Evolutionary conservation across 2,113 vertebrate genomes (phyloP), one percentile per base, ranked within the genome.

Genomic region (Bungarus multicinctus): DNA sequence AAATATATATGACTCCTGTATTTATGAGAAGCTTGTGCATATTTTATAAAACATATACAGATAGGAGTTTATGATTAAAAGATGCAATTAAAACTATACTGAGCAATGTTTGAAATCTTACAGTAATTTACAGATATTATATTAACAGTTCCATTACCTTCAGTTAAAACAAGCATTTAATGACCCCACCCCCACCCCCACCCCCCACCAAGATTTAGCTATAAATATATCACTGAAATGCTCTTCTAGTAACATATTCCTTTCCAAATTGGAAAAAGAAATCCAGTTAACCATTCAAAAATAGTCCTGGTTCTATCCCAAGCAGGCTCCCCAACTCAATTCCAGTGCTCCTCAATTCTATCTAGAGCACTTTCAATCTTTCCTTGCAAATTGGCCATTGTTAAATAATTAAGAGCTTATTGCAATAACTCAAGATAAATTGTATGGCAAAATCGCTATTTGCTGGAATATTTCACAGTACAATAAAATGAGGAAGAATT

Each of bases 141-240:
- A 89, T 85, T 18, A 69, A 95, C 88, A 96, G 94, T 95, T 96
- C 93, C 93, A 94, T 96, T 97, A 96, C 94, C 94, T 95, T 88
- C 95, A 94, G 95, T 95, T 96, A 95, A 94, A 95, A 95, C 95
- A 96, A 95, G 95, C 95, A 93, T 96, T 95, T 50, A 50, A 50
- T 50, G 47, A 50, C 47, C 47, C 47, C n/a, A n/a, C n/a, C n/a
- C n/a, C n/a, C n/a, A n/a, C n/a, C n/a, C n/a, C n/a, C n/a, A n/a
- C n/a, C n/a, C n/a, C n/a, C n/a, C n/a, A n/a, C n/a, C n/a, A n/a
- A n/a, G n/a, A n/a, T n/a, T n/a, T n/a, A n/a, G n/a, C 95, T 96
- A 95, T 98, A 98, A 97, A 98, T 97, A 97, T 98, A 98, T 95
- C 95, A 91, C n/a, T 94, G 69, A 93, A 94, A 95, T 96, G 94